Evolutionary conservation across 2,797 vertebrate genomes (phyloP).

Genomic region (Hylomyscus alleni): DNA sequence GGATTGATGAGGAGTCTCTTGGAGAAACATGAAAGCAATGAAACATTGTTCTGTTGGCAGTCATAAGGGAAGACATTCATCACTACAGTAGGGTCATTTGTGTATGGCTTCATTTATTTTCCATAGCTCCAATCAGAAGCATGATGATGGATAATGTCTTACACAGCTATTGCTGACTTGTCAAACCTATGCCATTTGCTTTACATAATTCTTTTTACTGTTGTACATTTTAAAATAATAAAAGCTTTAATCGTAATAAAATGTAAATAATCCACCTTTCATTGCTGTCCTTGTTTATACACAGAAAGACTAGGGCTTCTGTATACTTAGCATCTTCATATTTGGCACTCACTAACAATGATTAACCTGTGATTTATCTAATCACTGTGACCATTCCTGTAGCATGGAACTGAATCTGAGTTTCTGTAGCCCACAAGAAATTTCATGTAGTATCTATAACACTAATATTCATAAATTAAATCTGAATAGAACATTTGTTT

Average conservation of each 20-base stretch:
- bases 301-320: not conserved
- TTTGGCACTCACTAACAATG: not conserved
- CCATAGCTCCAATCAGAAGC: slow-evolving; percentile 18
- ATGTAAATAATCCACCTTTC: not conserved
- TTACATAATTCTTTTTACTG: not conserved
- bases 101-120: slow-evolving; percentile 10
- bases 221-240: not conserved
- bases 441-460: not conserved
- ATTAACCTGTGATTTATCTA: not conserved
- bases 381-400: not conserved
- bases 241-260: not conserved
- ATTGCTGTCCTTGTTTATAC: not conserved
- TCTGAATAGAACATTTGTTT: not conserved
- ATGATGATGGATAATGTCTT: not conserved
- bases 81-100: not conserved
- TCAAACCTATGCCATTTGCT: not conserved
- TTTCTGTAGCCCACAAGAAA: not conserved
- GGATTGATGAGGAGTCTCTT: not conserved
- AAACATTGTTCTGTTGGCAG: not conserved
- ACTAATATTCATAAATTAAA: not conserved
- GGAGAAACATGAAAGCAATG: not conserved
- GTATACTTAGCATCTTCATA: not conserved
- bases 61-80: not conserved
- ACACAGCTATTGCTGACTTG: not conserved
- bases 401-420: not conserved